phyloP scores from a whole-genome alignment of 2,113 vertebrate genomes.

The Hippocampus guttulatus region DNA sequence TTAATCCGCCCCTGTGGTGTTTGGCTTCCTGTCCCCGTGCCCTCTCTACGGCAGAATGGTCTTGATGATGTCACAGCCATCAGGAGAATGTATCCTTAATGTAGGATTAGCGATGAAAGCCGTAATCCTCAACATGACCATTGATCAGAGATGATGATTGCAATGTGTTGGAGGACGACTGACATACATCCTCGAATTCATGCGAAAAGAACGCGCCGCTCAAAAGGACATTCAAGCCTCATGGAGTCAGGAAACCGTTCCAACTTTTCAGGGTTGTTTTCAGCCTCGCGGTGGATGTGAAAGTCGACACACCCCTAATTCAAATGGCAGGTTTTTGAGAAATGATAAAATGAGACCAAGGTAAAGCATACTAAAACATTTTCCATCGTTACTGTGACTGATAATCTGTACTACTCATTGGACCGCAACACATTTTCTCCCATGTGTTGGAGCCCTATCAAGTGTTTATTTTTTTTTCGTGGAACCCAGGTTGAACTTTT shows the following conservation, averaged over 20 bases:
- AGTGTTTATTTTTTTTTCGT: too few species aligned
- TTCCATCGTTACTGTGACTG: too few species aligned
- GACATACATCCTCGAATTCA: constrained; percentile 42
- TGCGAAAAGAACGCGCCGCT: constrained; percentile 5
- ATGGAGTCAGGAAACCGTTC: constrained; percentile 5
- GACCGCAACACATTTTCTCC: too few species aligned
- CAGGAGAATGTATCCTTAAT: constrained; percentile 67
- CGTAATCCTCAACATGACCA: constrained; percentile 67
- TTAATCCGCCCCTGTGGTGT: constrained; percentile 61
- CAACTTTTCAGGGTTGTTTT: constrained; percentile 1
- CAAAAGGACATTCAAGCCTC: constrained; percentile 9
- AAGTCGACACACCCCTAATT: background rate
- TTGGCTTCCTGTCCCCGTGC: constrained; percentile 60
- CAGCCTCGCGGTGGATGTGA: background rate
- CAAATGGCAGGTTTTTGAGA: background rate
- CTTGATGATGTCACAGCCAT: constrained; percentile 63
- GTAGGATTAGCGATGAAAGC: constrained; percentile 71
- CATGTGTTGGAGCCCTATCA: too few species aligned
- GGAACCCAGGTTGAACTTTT: too few species aligned
- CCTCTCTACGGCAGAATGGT: constrained; percentile 56
- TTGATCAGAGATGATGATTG: constrained; percentile 67
- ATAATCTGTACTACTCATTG: too few species aligned
- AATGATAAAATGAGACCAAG: background rate
- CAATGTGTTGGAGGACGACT: constrained; percentile 54
- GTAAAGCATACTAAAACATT: background rate